Conservation (phyloP, 2,113 vertebrate species). For the Eonycteris spelaea region DNA sequence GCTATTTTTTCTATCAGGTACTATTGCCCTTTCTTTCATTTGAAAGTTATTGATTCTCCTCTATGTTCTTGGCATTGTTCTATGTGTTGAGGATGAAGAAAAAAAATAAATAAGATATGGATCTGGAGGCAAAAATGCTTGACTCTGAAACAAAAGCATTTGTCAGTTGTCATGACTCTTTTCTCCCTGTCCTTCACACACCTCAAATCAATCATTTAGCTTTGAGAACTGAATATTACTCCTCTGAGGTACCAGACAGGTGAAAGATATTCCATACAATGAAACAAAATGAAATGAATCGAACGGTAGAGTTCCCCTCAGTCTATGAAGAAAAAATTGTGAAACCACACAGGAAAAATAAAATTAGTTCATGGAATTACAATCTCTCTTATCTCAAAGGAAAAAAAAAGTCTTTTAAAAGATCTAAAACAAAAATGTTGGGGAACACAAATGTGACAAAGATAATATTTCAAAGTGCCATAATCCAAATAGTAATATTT, state of each 20-base stretch:
- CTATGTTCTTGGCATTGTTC: not conserved
- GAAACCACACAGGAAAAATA: not conserved
- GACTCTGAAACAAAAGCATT: not conserved
- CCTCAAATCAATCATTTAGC: not conserved
- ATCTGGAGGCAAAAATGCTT: not conserved
- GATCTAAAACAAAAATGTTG: not conserved
- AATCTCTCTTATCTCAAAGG: not conserved
- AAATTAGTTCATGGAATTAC: not conserved
- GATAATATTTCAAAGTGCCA: not conserved
- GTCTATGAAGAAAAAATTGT: not conserved
- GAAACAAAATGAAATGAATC: not conserved
- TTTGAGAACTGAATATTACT: not conserved
- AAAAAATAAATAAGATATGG: not conserved
- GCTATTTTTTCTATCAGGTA: not conserved
- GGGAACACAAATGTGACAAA: not conserved
- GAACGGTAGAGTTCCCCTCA: not conserved
- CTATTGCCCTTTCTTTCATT: not conserved
- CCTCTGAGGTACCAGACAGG: not conserved
- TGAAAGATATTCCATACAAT: not conserved
- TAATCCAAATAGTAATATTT: not conserved
- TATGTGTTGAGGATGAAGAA: not conserved
- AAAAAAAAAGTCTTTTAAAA: not conserved
- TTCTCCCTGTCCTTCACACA: not conserved
- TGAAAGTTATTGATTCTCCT: constrained; percentile 17
- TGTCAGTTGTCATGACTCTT: not conserved